Base-by-base conservation (phyloP, 1,140 invertebrate species). In the Dryas iulia region DNA sequence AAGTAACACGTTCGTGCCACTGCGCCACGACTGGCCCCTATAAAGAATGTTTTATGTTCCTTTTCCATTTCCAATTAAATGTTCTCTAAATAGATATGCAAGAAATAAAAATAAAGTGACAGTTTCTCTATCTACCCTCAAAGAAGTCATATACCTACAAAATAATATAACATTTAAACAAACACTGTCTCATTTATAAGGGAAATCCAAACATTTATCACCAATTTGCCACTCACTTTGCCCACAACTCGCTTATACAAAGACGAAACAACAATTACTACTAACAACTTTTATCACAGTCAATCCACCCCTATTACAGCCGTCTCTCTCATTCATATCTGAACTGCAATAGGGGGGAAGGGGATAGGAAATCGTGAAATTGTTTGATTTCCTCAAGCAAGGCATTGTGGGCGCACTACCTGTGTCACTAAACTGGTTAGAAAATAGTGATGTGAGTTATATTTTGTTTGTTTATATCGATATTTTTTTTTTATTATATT, bases 351-450 rank as follows among this genome's bases (percentile, higher is more conserved):
- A 10, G 1, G 62, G n/a, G 62, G 0, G 62, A 72, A 47, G 11
- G 61, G 59, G 59, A 72, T n/a, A 14, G 33, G 14, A 5, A 64
- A 59, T 28, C 60, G 33, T 66, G 56, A 24, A 60, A 75, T 72
- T 72, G 73, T 75, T 75, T 75, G 70, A 75, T 75, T 72, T 75
- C 70, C 70, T 63, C 59, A 52, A 62, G 59, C 59, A 39, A 53
- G 53, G 64, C 59, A 53, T 21, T 67, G 39, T 52, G 39, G 23
- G 66, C 69, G 71, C 59, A 62, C 70, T 75, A 72, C 66, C 73
- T 72, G 69, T 72, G 69, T 72, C 73, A 62, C 66, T 72, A 72
- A 75, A 75, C 59, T 68, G 56, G 66, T 68, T 75, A 66, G 69
- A 28, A 21, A 14, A 14, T 64, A 75, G 70, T 59, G 73, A 60